phyloP scores from a whole-genome alignment of 37 sponge, comb jelly and placozoan species.

The Chondrilla cf. caribensis region DNA sequence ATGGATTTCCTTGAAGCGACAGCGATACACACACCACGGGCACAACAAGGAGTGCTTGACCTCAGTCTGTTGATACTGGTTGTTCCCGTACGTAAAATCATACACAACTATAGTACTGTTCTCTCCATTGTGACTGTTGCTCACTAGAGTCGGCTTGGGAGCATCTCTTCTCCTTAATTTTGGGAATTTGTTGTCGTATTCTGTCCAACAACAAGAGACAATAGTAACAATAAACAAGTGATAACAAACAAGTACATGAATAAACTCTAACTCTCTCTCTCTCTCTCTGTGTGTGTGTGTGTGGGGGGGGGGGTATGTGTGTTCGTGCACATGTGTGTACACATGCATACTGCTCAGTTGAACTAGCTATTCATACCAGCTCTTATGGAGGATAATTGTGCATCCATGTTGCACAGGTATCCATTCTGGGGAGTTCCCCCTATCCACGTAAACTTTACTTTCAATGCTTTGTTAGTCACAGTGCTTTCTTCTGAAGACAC shows the following conservation, averaged over 20 bases:
- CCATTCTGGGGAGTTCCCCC: neutral
- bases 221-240: too few relatives aligned
- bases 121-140: neutral
- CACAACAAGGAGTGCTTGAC: constrained; percentile 44
- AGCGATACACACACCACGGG: constrained; percentile 80
- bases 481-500: neutral
- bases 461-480: neutral
- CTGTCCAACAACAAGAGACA: neutral
- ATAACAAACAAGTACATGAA: too few relatives aligned
- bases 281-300: too few relatives aligned
- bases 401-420: neutral
- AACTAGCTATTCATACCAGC: too few relatives aligned
- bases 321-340: too few relatives aligned
- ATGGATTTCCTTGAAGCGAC: constrained; percentile 49
- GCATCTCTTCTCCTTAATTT: neutral
- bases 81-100: constrained; percentile 82
- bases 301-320: too few relatives aligned
- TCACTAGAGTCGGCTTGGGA: neutral
- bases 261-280: too few relatives aligned
- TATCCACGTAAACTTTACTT: neutral
- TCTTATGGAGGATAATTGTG: too few relatives aligned
- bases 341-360: too few relatives aligned
- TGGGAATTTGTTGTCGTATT: neutral
- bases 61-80: constrained; percentile 83
- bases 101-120: constrained; percentile 35